Conservation (phyloP, 2,888 invertebrate species). For the Rhingia rostrata region DNA sequence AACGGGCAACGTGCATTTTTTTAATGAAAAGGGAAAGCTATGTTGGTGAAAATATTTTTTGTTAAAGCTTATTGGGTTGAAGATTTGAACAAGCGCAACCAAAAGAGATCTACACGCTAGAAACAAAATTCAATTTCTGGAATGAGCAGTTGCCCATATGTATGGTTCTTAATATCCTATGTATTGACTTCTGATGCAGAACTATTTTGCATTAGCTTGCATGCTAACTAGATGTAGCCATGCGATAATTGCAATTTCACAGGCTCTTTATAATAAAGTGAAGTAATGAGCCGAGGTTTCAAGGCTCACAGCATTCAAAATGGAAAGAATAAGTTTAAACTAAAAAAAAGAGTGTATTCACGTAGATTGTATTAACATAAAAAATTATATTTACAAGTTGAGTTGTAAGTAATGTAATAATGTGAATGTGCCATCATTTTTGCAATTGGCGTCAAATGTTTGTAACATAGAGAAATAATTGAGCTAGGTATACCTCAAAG, state of each 20-base stretch:
- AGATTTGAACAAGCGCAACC: constrained; percentile 50
- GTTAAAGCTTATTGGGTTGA: constrained; percentile 50
- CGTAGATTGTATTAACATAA: no score
- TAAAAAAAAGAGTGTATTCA: no score
- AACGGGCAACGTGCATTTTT: background rate
- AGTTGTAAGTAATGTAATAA: no score
- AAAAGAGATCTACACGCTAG: constrained; percentile 51
- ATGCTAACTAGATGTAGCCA: constrained; percentile 39
- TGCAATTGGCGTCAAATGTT: no score
- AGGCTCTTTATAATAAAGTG: constrained; percentile 6
- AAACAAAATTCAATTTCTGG: constrained; percentile 4
- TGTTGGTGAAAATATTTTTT: constrained; percentile 39
- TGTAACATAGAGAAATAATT: no score
- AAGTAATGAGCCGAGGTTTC: constrained; percentile 17
- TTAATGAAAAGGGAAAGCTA: constrained; percentile 54
- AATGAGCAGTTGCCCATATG: constrained; percentile 1
- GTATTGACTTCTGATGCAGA: constrained; percentile 44
- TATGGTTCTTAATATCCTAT: constrained; percentile 44
- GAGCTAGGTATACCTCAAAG: no score
- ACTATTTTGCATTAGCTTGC: constrained; percentile 43
- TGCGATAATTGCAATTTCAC: constrained; percentile 30
- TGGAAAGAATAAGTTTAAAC: no score
- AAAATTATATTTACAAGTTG: no score
- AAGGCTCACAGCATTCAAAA: no score
- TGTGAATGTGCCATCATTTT: no score